These are phyloP conservation scores for Noctuana brunneofusca DNA, from an alignment of 2,888 invertebrate genomes.

Conservation along the genomic window DNA sequence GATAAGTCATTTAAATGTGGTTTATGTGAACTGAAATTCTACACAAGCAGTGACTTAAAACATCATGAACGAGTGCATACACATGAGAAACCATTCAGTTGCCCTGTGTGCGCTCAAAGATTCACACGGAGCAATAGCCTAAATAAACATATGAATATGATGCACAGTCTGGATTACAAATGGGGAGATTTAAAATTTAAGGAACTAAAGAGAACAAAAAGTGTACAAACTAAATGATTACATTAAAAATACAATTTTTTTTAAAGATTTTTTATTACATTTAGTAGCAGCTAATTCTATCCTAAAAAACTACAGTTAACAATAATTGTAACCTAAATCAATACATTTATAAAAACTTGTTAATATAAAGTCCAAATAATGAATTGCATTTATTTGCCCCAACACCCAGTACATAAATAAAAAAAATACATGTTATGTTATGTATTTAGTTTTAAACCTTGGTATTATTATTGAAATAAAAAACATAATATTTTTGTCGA, in stretches of 20 bases:
- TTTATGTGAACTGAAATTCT: slow-evolving; percentile 61
- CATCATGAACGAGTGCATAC: slow-evolving; percentile 71
- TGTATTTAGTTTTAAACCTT: too few species aligned
- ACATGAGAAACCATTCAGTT: slow-evolving; percentile 69
- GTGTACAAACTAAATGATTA: background rate
- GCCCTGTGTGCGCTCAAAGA: slow-evolving; percentile 65
- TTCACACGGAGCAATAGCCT: slow-evolving; percentile 73
- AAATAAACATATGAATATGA: slow-evolving; percentile 72
- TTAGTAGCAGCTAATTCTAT: background rate
- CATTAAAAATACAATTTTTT: background rate
- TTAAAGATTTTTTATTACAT: background rate
- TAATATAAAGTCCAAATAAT: too few species aligned
- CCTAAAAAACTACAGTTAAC: background rate
- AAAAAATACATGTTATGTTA: too few species aligned
- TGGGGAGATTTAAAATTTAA: slow-evolving; percentile 60
- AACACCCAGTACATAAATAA: too few species aligned
- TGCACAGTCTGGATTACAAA: slow-evolving; percentile 68
- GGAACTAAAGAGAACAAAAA: slow-evolving; percentile 38
- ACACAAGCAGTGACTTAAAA: slow-evolving; percentile 63
- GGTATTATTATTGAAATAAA: too few species aligned
- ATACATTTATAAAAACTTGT: too few species aligned
- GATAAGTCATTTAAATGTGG: slow-evolving; percentile 68
- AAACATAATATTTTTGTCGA: too few species aligned
- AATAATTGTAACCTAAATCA: background rate
- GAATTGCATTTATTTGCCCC: too few species aligned